Percentiles rank a stretch among this genome's conserved stretches.
These are phyloP conservation scores for Actinernus sp. DNA, from an alignment of 92 coral and sea anemone genomes.

Conservation along the genomic window DNA sequence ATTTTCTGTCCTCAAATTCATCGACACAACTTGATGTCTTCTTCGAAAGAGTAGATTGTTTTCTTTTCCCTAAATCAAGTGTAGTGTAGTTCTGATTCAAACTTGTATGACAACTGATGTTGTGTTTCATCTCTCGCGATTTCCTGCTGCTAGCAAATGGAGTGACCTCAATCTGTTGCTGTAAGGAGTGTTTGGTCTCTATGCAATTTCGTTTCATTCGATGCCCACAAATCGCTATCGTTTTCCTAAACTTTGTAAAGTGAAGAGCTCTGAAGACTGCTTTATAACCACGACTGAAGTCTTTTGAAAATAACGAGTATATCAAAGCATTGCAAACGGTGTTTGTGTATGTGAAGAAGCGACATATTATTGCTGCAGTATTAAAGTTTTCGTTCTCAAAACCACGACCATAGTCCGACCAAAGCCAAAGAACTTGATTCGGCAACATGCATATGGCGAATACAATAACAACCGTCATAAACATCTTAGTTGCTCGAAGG, in stretches of 20 bases:
- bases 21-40: neutral
- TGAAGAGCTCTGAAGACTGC: neutral
- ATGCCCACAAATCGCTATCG: too few relatives aligned
- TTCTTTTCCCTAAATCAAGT: neutral
- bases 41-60: neutral
- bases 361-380: constrained; percentile 50
- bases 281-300: constrained; percentile 43
- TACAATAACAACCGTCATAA: constrained; percentile 53
- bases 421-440: constrained; percentile 69
- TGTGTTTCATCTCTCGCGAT: neutral
- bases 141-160: neutral
- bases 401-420: constrained; percentile 68
- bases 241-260: neutral
- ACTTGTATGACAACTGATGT: too few relatives aligned
- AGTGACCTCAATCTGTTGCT: neutral
- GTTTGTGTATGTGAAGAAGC: constrained; percentile 70
- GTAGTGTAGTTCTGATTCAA: neutral
- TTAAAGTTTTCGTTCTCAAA: constrained; percentile 17
- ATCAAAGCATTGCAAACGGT: constrained; percentile 66
- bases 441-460: constrained; percentile 71
- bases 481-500: constrained; percentile 67
- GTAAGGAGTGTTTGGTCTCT: neutral
- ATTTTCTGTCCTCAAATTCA: neutral
- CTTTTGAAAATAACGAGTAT: constrained; percentile 52
- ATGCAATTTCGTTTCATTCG: too few relatives aligned